Evolutionary conservation across 2,797 vertebrate genomes (phyloP).

Genomic region (Catamblyrhynchus diadema): DNA sequence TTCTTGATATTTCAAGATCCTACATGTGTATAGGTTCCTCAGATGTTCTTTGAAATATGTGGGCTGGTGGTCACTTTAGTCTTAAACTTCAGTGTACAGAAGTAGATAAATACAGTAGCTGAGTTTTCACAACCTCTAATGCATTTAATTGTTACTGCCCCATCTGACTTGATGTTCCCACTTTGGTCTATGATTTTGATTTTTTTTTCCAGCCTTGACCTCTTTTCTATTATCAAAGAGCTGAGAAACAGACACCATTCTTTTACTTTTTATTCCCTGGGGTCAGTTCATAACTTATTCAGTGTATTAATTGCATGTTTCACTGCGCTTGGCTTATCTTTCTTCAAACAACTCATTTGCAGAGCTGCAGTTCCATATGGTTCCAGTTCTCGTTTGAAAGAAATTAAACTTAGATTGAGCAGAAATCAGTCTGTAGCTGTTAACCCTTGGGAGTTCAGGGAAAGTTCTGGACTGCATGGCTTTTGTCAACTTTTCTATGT

Average conservation of each 20-base stretch:
- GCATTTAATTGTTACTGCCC: background rate
- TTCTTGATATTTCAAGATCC: background rate
- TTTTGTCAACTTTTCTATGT: background rate
- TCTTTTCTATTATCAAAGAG: slow-evolving; percentile 50
- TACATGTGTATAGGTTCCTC: background rate
- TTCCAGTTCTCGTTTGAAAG: background rate
- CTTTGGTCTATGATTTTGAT: background rate
- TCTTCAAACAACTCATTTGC: slow-evolving; percentile 37
- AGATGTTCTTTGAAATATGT: background rate
- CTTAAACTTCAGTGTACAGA: background rate
- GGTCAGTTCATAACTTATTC: slow-evolving; percentile 38
- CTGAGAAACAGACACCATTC: background rate
- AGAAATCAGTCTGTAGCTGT: background rate
- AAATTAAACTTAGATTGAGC: background rate
- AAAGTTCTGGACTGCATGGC: background rate
- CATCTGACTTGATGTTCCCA: background rate
- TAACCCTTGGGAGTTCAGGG: background rate
- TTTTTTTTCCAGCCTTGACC: background rate
- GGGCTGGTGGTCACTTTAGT: background rate
- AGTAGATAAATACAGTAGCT: background rate
- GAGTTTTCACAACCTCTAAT: background rate
- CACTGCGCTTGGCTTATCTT: background rate
- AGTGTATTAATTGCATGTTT: slow-evolving; percentile 13
- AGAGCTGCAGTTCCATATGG: background rate
- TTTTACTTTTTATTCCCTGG: slow-evolving; percentile 29